Evolutionary conservation across 2,888 invertebrate species (phyloP).

Genomic region (Sepiola atlantica): DNA sequence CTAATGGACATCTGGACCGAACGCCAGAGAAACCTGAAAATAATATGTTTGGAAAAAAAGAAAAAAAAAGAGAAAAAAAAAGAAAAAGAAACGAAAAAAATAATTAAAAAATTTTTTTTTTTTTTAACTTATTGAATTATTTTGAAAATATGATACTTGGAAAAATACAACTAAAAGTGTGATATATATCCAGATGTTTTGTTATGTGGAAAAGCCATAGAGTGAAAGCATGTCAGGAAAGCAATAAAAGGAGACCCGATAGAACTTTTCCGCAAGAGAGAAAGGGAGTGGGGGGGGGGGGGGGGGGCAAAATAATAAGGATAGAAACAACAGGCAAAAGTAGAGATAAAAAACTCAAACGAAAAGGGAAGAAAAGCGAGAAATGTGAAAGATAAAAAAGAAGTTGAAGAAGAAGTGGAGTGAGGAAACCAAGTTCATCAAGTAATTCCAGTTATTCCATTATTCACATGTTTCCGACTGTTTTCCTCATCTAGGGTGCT

Average conservation of each 20-base stretch:
- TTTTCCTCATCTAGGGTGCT: too few species aligned
- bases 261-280: neutral
- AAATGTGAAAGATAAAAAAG: neutral
- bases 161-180: neutral
- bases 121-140: neutral
- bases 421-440: neutral
- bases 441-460: neutral
- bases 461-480: too few species aligned
- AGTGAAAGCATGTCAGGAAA: conserved; percentile 3
- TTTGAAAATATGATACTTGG: neutral
- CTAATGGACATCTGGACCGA: conserved; percentile 32
- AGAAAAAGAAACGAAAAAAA: neutral
- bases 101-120: neutral
- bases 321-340: conserved; percentile 23
- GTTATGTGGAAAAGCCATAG: neutral
- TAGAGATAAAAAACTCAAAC: neutral
- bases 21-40: conserved; percentile 32
- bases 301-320: neutral
- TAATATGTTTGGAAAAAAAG: conserved; percentile 3
- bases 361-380: neutral
- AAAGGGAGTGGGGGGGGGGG: too few species aligned
- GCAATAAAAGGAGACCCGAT: neutral
- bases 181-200: neutral
- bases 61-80: neutral
- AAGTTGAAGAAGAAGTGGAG: neutral